Base-by-base conservation (phyloP, 2,888 invertebrate genomes). In the Heliconius cydno region DNA sequence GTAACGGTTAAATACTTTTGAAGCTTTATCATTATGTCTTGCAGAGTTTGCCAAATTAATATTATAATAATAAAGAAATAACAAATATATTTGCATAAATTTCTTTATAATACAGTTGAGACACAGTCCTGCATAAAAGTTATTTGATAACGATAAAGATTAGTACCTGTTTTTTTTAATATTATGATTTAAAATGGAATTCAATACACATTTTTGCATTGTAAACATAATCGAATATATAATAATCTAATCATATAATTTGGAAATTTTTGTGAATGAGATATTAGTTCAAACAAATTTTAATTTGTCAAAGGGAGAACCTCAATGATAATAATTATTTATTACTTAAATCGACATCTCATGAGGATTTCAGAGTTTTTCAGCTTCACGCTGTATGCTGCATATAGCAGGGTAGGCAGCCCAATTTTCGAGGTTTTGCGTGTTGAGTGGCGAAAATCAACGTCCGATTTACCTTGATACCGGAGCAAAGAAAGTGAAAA, bases 1-100 rank as follows among this genome's bases (percentile, higher is more conserved):
- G 75, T 82, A 82, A 82, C 82, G 80, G 82, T 82, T 72, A 72
- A 79, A 71, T 75, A 77, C 66, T 74, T 79, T 79, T 66, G 77
- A 73, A 68, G 75, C 74, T 77, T 76, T 72, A 63, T 68, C 71
- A 77, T 76, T 75, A 67, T 72, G 76, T 71, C 2, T 79, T 67
- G 67, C 67, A 74, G 57, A 72, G 71, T 77, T 71, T 82, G 28
- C 73, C 68, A 77, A 77, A 70, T 77, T 74, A 74, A 74, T 74
- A 46, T 60, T 74, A n/a, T 46, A 34, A 74, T 74, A 46, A 25
- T 30, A 68, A 73, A 60, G 60, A 46, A 63, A 60, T 71, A 41
- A 68, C 46, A 22, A 28, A 72, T 73, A 38, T 2, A 73, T 72
- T 65, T 34, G 34, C 19, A 67, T 57, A 38, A 12, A 60, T 60